Percentiles rank a stretch among this genome's conserved stretches.
These are phyloP conservation scores for Prunella fulvescens DNA, from an alignment of 2,113 vertebrate genomes.

Conservation along the genomic window DNA sequence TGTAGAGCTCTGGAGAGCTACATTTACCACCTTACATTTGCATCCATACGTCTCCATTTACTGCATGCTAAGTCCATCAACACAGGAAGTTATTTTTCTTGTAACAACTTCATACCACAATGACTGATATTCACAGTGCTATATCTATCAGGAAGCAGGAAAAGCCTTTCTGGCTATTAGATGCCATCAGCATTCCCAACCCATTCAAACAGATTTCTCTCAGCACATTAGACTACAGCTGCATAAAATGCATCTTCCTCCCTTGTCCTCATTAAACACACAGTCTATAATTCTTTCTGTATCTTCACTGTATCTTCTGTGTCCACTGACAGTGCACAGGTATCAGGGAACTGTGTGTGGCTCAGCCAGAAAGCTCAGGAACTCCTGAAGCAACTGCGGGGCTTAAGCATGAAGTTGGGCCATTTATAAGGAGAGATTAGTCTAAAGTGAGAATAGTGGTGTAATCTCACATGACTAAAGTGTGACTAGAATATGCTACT, in stretches of 20 bases:
- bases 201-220: background rate
- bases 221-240: background rate
- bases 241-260: background rate
- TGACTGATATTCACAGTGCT: constrained; percentile 20
- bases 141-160: background rate
- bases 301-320: background rate
- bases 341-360: background rate
- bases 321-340: background rate
- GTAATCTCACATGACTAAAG: background rate
- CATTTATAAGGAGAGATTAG: background rate
- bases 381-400: background rate
- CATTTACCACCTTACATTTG: background rate
- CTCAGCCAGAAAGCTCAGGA: background rate
- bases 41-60: background rate
- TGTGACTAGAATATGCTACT: background rate
- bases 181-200: constrained; percentile 29
- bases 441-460: background rate
- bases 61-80: constrained; percentile 11
- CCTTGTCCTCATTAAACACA: background rate
- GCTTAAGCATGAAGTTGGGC: background rate
- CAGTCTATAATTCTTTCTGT: background rate
- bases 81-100: constrained; percentile 54
- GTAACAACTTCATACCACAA: constrained; percentile 8
- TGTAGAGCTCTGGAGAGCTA: background rate
- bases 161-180: constrained; percentile 19